Percentiles rank a stretch among this genome's conserved stretches.
Conservation (phyloP, 1,140 invertebrate species). For the Drosophila persimilis region DNA sequence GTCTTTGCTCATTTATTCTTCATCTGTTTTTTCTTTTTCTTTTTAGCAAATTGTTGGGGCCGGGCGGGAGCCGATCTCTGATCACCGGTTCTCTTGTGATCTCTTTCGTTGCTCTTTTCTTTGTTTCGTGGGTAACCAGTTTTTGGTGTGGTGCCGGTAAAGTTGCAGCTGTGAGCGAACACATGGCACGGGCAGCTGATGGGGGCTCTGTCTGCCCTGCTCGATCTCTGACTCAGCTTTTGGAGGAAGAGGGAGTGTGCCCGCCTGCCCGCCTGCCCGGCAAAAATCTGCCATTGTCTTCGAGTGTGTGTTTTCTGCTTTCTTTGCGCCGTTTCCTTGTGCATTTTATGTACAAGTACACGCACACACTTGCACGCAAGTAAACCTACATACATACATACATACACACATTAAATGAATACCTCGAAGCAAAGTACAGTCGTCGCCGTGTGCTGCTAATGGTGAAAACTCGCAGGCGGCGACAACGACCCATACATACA, state of each 20-base stretch:
- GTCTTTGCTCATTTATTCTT: no score
- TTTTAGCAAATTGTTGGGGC: neutral
- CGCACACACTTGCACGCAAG: slow-evolving; percentile 23
- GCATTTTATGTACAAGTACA: slow-evolving; percentile 39
- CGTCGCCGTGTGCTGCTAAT: slow-evolving; percentile 60
- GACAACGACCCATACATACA: slow-evolving; percentile 19
- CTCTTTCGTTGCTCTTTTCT: slow-evolving; percentile 22
- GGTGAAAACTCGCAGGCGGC: slow-evolving; percentile 70
- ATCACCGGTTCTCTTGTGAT: slow-evolving; percentile 3
- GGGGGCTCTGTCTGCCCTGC: slow-evolving; percentile 21
- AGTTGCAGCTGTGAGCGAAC: slow-evolving; percentile 46
- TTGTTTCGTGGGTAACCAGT: slow-evolving; percentile 36
- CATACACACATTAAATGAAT: slow-evolving; percentile 30
- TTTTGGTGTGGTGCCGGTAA: slow-evolving; percentile 32
- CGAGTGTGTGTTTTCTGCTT: slow-evolving; percentile 33
- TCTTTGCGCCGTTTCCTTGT: slow-evolving; percentile 62
- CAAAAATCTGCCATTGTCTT: slow-evolving; percentile 59
- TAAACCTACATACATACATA: slow-evolving; percentile 16
- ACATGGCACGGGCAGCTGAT: slow-evolving; percentile 60
- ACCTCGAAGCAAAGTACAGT: slow-evolving; percentile 63
- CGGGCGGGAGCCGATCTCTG: slow-evolving; percentile 14
- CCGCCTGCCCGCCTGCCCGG: slow-evolving; percentile 43
- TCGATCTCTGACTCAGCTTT: slow-evolving; percentile 8
- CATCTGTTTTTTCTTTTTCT: slow-evolving; percentile 34
- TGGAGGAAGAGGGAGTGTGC: slow-evolving; percentile 3